These are phyloP conservation scores for Trochalopteron elliotii DNA, from an alignment of 2,113 vertebrate genomes.

Conservation along the genomic window DNA sequence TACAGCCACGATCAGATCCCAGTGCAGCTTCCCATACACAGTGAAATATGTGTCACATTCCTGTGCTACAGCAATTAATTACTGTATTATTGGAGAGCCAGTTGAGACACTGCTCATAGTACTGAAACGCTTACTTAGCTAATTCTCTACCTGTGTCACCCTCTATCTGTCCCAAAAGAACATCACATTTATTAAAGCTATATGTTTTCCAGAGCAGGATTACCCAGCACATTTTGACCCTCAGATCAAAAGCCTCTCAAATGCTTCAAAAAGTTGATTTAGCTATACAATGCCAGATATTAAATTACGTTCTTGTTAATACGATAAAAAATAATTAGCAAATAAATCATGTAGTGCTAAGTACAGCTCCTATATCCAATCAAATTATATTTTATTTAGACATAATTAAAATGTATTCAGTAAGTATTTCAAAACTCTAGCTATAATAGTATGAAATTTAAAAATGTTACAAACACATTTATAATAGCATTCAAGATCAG, in stretches of 20 bases:
- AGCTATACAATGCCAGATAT: neutral
- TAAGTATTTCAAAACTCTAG: neutral
- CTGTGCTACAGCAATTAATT: neutral
- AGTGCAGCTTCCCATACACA: neutral
- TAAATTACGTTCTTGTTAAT: neutral
- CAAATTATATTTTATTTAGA: neutral
- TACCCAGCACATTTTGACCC: neutral
- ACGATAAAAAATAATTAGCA: neutral
- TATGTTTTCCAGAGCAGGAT: neutral
- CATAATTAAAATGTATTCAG: neutral
- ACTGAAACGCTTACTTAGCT: neutral
- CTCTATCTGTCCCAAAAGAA: neutral
- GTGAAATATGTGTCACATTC: accelerated
- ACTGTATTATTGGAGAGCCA: neutral
- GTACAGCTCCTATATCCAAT: neutral
- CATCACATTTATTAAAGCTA: neutral
- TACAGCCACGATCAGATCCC: neutral
- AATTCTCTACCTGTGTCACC: neutral
- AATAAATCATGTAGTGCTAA: neutral
- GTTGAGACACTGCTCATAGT: neutral
- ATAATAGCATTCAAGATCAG: neutral
- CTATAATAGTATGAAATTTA: neutral
- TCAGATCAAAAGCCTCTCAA: neutral
- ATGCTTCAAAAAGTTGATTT: neutral
- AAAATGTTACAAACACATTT: neutral